Conservation (phyloP, 2,113 vertebrate genomes). For the Puma concolor region DNA sequence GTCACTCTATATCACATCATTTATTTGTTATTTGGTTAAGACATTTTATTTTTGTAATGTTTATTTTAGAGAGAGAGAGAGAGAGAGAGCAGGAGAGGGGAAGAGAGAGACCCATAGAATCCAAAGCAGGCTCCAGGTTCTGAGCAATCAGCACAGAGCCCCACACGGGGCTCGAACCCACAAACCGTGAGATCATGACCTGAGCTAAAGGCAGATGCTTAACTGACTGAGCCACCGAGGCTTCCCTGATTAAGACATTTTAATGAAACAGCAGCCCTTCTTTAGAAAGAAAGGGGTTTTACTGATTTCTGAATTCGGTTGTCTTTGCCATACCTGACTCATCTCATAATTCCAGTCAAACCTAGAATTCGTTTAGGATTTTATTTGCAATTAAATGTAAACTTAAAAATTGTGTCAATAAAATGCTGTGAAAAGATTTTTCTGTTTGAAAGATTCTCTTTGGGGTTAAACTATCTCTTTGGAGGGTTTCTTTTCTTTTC, state of each 20-base stretch:
- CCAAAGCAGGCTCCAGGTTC: too few relatives aligned
- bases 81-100: too few relatives aligned
- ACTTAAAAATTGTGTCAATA: conserved; percentile 45
- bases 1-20: background rate
- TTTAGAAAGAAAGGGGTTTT: background rate
- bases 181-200: too few relatives aligned
- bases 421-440: conserved; percentile 25
- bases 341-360: background rate
- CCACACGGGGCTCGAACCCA: too few relatives aligned
- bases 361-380: background rate
- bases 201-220: too few relatives aligned
- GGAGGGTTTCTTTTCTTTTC: background rate
- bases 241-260: conserved; percentile 28
- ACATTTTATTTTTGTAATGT: background rate
- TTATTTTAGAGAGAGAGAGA: too few relatives aligned
- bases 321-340: background rate
- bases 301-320: background rate
- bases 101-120: too few relatives aligned
- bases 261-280: conserved; percentile 44
- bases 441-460: conserved; percentile 33
- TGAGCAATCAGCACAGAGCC: too few relatives aligned
- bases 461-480: conserved; percentile 12
- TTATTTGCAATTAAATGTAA: conserved; percentile 45
- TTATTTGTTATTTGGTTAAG: conserved; percentile 68
- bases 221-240: too few relatives aligned